These are phyloP conservation scores for Catostylus mosaicus DNA, from an alignment of 30 jellyfish, hydroid and myxozoan genomes.

Conservation along the genomic window DNA sequence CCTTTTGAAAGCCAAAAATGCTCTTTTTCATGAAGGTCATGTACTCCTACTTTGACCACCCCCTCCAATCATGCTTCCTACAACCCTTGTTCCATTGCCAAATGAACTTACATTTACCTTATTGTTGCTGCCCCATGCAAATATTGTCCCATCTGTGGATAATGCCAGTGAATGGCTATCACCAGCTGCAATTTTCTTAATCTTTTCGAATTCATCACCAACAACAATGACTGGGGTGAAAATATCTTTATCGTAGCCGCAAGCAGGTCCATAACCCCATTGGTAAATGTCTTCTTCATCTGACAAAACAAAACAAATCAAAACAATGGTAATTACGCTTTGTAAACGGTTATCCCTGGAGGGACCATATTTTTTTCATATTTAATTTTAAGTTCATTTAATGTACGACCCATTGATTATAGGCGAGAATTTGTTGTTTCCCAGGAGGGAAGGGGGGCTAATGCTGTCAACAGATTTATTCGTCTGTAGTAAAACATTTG, in stretches of 20 bases:
- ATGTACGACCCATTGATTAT: no score
- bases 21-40: no score
- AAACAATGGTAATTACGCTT: no score
- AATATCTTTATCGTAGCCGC: slow-evolving; percentile 46
- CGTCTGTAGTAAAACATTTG: no score
- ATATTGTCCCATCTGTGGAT: slow-evolving; percentile 29
- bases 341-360: no score
- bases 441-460: no score
- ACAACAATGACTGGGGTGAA: slow-evolving; percentile 4
- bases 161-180: slow-evolving; percentile 76
- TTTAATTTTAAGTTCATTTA: no score
- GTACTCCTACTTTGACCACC: no score
- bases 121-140: slow-evolving; percentile 66
- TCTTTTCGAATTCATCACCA: background rate
- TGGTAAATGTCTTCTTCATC: slow-evolving; percentile 34
- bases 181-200: slow-evolving; percentile 53
- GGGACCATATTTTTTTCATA: no score
- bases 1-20: no score
- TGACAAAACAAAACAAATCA: background rate
- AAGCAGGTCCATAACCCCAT: slow-evolving; percentile 79
- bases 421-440: no score
- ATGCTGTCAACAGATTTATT: no score
- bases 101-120: slow-evolving; percentile 25
- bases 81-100: background rate
- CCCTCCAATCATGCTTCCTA: background rate